These are phyloP conservation scores for Antitype chi DNA, from an alignment of 2,888 invertebrate genomes.

Conservation along the genomic window DNA sequence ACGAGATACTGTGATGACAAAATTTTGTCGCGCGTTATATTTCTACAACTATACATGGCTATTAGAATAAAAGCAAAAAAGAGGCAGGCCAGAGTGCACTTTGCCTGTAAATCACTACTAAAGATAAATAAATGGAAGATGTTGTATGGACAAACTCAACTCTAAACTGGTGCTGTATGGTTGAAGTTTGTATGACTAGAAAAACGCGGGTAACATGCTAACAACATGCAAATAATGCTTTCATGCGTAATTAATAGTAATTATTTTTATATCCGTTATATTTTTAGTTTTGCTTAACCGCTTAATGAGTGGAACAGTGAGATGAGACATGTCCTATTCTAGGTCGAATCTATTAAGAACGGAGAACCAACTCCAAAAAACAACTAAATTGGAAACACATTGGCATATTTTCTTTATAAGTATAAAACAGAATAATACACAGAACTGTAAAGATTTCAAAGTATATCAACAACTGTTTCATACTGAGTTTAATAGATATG, in stretches of 20 bases:
- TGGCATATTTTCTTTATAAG: background rate
- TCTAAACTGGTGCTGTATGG: background rate
- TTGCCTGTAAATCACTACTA: background rate
- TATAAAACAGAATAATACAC: background rate
- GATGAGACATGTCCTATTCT: background rate
- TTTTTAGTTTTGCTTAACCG: background rate
- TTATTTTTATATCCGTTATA: no score
- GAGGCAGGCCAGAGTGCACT: background rate
- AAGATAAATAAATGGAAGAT: background rate
- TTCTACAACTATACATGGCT: background rate
- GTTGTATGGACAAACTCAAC: background rate
- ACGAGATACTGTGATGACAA: background rate
- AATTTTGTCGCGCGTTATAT: background rate
- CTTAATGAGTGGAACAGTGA: background rate
- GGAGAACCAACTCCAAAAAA: background rate
- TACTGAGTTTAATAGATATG: background rate
- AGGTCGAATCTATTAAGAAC: no score
- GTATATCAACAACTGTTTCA: background rate
- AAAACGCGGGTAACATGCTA: background rate
- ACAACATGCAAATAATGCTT: background rate
- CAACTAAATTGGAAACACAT: background rate
- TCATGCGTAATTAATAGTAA: no score
- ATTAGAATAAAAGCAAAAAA: background rate
- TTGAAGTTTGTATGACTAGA: background rate
- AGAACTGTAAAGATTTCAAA: conserved; percentile 3